Evolutionary conservation across 2,888 invertebrate species (phyloP).

Genomic region (Chymomyza fuscimana): DNA sequence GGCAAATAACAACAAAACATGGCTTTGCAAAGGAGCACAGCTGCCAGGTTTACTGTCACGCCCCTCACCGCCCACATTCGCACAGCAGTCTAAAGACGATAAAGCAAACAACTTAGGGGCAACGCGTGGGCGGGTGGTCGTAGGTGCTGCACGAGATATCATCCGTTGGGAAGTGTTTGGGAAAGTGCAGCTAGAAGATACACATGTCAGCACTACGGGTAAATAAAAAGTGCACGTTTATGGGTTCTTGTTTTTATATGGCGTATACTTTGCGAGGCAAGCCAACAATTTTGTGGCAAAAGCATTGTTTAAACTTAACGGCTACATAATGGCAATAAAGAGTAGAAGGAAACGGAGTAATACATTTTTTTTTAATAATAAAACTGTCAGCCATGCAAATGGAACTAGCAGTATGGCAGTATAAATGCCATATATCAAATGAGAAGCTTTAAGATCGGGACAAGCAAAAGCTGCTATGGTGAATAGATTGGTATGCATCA

Average conservation of each 20-base stretch:
- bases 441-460: no score
- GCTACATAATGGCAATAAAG: background rate
- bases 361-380: background rate
- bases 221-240: slow-evolving; percentile 60
- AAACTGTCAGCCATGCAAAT: no score
- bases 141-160: slow-evolving; percentile 7
- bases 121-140: slow-evolving; percentile 7
- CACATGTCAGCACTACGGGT: slow-evolving; percentile 20
- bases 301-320: background rate
- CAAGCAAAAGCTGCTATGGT: no score
- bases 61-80: background rate
- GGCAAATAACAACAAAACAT: slow-evolving; percentile 1
- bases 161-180: slow-evolving; percentile 5
- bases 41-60: background rate
- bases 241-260: slow-evolving; percentile 47
- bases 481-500: no score
- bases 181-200: slow-evolving; percentile 7
- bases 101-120: background rate
- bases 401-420: no score
- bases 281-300: background rate
- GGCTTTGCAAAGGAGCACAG: background rate
- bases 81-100: background rate
- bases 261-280: slow-evolving; percentile 57
- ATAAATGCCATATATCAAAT: no score
- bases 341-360: background rate